Conservation (phyloP, 1,140 invertebrate species). For the Pseudomyrmex gracilis region DNA sequence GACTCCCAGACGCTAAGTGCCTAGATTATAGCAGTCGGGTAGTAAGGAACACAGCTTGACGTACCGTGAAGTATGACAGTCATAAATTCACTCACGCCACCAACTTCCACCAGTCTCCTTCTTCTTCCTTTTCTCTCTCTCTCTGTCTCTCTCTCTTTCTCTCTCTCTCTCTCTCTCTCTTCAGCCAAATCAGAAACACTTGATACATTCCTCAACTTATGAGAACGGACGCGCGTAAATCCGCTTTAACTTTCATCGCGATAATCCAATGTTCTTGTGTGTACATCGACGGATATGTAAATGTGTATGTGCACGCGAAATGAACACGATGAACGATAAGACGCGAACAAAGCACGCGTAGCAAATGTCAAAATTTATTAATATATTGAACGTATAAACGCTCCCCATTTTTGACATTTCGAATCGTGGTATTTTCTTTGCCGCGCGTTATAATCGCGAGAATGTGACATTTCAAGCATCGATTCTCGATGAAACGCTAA, state of each 20-base stretch:
- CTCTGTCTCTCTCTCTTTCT: neutral
- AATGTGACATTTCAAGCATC: slow-evolving; percentile 11
- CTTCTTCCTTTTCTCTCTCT: slow-evolving; percentile 1
- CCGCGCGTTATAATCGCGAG: neutral
- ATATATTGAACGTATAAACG: neutral
- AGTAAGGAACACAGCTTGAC: slow-evolving; percentile 62
- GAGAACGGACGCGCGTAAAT: slow-evolving; percentile 6
- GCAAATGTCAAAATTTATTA: slow-evolving; percentile 5
- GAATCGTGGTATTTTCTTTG: neutral
- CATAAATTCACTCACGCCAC: slow-evolving; percentile 76
- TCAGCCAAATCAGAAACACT: slow-evolving; percentile 47
- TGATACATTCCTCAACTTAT: slow-evolving; percentile 48
- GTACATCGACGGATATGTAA: neutral
- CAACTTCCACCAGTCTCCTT: slow-evolving; percentile 40
- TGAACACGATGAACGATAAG: neutral
- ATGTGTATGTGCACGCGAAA: neutral
- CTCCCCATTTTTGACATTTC: neutral
- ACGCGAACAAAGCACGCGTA: neutral
- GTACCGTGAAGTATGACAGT: slow-evolving; percentile 75
- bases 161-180: slow-evolving; percentile 16
- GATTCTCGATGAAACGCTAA: neutral
- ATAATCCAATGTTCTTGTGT: slow-evolving; percentile 28
- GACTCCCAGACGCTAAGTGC: slow-evolving; percentile 76
- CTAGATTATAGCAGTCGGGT: slow-evolving; percentile 75
- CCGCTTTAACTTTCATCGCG: slow-evolving; percentile 44